A percentile compares a stretch with the other conserved stretches of the same genome.
Evolutionary conservation across 2,888 invertebrate genomes (phyloP).

Genomic region (Malacosoma neustria): DNA sequence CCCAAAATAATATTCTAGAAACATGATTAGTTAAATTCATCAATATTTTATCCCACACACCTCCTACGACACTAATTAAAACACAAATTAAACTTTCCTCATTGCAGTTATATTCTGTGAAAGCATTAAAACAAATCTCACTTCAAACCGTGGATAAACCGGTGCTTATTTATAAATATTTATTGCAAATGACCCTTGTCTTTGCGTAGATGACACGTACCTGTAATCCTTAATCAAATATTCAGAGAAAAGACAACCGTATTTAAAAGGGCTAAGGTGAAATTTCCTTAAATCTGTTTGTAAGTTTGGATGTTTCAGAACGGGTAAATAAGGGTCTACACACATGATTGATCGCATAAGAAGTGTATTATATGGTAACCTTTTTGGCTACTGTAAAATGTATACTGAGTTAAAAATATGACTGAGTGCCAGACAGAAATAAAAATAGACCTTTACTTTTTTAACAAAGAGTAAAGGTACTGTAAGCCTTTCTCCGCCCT

Average conservation of each 20-base stretch:
- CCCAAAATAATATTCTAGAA: no score
- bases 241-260: no score
- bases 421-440: no score
- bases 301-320: background rate
- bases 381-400: background rate
- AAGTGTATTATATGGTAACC: background rate
- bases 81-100: background rate
- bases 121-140: background rate
- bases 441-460: no score
- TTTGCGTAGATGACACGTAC: slow-evolving; percentile 22
- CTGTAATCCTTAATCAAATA: slow-evolving; percentile 1
- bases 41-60: no score
- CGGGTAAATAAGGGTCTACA: background rate
- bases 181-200: slow-evolving; percentile 22
- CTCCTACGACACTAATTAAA: no score
- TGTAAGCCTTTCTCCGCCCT: no score
- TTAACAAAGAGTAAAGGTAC: no score
- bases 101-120: background rate
- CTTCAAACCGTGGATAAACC: slow-evolving; percentile 4
- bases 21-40: no score
- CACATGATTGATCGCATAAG: background rate
- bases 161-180: slow-evolving; percentile 16
- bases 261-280: no score
- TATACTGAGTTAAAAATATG: no score
- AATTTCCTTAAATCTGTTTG: no score